Percentiles rank a stretch among this genome's conserved stretches.
phyloP scores from a whole-genome alignment of 1,140 invertebrate genomes.

The Drosophila orena region DNA sequence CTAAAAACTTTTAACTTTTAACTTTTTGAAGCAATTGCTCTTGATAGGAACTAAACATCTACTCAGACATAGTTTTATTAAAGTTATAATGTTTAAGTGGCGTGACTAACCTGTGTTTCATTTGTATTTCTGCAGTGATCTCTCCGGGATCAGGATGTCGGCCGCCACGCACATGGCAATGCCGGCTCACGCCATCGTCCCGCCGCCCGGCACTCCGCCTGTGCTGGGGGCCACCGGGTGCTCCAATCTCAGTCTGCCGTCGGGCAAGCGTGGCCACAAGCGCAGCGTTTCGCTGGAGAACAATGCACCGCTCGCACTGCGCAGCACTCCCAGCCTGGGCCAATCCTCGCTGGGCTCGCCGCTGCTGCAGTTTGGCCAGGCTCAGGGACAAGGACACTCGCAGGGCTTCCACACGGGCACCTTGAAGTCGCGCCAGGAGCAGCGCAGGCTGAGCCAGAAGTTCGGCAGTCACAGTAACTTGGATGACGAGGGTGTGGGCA shows the following conservation, averaged over 20 bases:
- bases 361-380: slow-evolving; percentile 42
- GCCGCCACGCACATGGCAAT: slow-evolving; percentile 68
- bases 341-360: slow-evolving; percentile 57
- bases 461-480: slow-evolving; percentile 82
- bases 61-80: too few species aligned
- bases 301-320: slow-evolving; percentile 58
- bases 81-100: too few species aligned
- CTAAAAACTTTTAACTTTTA: too few species aligned
- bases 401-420: slow-evolving; percentile 70
- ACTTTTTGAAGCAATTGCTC: too few species aligned
- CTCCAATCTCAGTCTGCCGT: slow-evolving; percentile 13
- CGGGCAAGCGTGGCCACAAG: slow-evolving; percentile 76
- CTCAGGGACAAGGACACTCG: slow-evolving; percentile 2
- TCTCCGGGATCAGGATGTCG: slow-evolving; percentile 48
- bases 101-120: background rate
- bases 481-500: slow-evolving; percentile 58
- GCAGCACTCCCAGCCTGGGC: slow-evolving; percentile 59
- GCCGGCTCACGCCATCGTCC: slow-evolving; percentile 58
- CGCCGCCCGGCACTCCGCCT: slow-evolving; percentile 22
- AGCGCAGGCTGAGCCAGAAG: slow-evolving; percentile 75
- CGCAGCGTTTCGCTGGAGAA: slow-evolving; percentile 80
- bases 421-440: slow-evolving; percentile 81
- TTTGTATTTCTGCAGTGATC: background rate
- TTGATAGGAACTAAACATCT: too few species aligned
- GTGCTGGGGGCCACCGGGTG: slow-evolving; percentile 3